Conservation (phyloP, 2,797 vertebrate genomes). For the Hylomyscus alleni region DNA sequence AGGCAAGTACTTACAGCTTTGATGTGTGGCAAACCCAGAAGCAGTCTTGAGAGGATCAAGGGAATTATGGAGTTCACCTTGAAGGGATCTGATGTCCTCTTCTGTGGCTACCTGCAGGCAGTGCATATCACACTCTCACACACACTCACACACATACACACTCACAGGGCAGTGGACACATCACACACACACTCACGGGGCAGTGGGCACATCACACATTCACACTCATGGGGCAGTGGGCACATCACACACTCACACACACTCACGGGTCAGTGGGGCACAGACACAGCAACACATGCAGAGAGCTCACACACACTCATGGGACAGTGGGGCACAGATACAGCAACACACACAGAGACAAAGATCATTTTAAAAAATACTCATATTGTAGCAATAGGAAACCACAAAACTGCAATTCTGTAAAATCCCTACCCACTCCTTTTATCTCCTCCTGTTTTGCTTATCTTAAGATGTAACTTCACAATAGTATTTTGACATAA, state of each 20-base stretch:
- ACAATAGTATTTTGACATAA: not conserved
- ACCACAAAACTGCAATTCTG: not conserved
- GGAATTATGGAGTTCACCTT: not conserved
- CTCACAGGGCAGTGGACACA: not conserved
- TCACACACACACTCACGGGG: no score
- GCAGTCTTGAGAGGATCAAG: not conserved
- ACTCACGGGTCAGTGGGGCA: no score
- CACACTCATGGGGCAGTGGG: not conserved
- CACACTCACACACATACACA: not conserved
- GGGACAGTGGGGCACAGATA: not conserved
- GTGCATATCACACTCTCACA: not conserved
- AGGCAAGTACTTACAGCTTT: not conserved
- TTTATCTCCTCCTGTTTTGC: not conserved
- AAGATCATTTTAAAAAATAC: not conserved
- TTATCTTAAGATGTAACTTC: not conserved
- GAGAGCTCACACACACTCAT: not conserved
- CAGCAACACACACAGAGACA: not conserved
- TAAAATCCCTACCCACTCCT: not conserved
- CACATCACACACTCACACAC: not conserved
- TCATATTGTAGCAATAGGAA: not conserved
- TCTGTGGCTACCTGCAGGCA: not conserved
- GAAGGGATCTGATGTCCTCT: not conserved
- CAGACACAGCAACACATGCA: no score
- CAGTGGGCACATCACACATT: not conserved
- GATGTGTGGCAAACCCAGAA: not conserved